These are phyloP conservation scores for Corythucha ciliata DNA, from an alignment of 2,888 invertebrate genomes.

Conservation along the genomic window DNA sequence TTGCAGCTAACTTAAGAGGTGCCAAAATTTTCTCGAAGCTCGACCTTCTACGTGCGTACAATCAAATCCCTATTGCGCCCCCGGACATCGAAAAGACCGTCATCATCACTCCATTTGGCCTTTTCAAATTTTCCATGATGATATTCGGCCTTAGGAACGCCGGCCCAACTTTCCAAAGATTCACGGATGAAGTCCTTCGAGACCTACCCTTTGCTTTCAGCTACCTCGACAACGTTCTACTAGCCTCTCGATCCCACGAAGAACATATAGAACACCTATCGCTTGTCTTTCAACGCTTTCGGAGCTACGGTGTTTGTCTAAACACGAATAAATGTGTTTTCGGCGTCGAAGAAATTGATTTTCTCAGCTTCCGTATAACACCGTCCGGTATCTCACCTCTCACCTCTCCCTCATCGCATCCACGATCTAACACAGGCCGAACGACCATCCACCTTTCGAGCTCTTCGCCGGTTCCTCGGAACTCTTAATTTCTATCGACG, in stretches of 20 bases:
- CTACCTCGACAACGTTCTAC: slow-evolving; percentile 38
- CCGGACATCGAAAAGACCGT: slow-evolving; percentile 27
- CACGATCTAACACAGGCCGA: too few relatives aligned
- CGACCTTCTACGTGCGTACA: slow-evolving; percentile 39
- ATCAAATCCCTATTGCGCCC: slow-evolving; percentile 39
- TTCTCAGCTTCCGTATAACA: slow-evolving; percentile 36
- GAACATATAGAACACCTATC: slow-evolving; percentile 31
- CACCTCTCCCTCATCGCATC: too few relatives aligned
- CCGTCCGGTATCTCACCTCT: slow-evolving; percentile 37
- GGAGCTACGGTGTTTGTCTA: slow-evolving; percentile 35
- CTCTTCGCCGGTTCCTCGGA: too few relatives aligned
- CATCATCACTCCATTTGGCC: slow-evolving; percentile 38
- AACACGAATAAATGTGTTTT: slow-evolving; percentile 39
- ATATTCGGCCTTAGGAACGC: slow-evolving; percentile 31
- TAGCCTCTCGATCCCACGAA: slow-evolving; percentile 26
- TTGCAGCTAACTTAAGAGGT: slow-evolving; percentile 31
- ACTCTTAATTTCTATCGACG: too few relatives aligned
- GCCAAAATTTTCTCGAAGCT: slow-evolving; percentile 36
- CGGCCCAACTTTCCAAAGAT: slow-evolving; percentile 34
- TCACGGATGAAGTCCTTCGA: slow-evolving; percentile 26
- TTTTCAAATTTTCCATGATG: slow-evolving; percentile 37
- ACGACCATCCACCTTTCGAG: too few relatives aligned
- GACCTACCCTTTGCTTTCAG: slow-evolving; percentile 30
- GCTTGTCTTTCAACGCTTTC: slow-evolving; percentile 27
- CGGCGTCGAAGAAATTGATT: slow-evolving; percentile 31